Percentiles rank a stretch among this genome's conserved stretches.
Conservation (phyloP, 2,797 vertebrate species). For the Aplochiton taeniatus region DNA sequence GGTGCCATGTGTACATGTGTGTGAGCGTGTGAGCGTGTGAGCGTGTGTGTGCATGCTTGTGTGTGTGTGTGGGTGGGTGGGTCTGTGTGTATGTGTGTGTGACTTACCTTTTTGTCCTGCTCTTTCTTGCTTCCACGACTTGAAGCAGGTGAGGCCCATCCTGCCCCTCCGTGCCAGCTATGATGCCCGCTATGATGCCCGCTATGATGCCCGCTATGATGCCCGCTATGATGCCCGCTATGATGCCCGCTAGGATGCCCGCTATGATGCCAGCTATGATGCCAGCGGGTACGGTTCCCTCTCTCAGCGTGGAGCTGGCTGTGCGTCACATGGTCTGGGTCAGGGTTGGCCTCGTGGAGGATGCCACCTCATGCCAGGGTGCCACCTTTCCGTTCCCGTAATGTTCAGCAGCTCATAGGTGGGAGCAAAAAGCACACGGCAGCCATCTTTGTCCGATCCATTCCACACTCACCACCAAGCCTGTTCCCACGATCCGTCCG, state of each 20-base stretch:
- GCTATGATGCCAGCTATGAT: too few species aligned
- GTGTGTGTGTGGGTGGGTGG: neutral
- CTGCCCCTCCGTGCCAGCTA: slow-evolving; percentile 51
- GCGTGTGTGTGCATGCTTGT: neutral
- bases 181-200: neutral
- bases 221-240: neutral
- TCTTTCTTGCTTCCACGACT: slow-evolving; percentile 80
- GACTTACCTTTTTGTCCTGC: slow-evolving; percentile 74
- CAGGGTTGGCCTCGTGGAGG: too few species aligned
- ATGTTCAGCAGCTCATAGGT: neutral
- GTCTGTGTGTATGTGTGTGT: neutral
- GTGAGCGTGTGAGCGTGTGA: neutral
- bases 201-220: neutral
- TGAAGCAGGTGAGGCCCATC: slow-evolving; percentile 84
- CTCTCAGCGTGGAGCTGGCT: too few species aligned
- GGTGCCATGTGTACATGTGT: neutral
- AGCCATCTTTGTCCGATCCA: too few species aligned
- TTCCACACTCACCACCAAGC: too few species aligned
- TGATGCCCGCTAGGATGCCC: too few species aligned
- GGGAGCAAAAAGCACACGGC: neutral
- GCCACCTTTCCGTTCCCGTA: too few species aligned
- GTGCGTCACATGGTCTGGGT: neutral
- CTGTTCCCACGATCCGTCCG: too few species aligned
- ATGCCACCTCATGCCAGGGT: too few species aligned
- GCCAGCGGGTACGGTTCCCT: too few species aligned